phyloP scores from a whole-genome alignment of 2,797 vertebrate species.

The Valencia hispanica region DNA sequence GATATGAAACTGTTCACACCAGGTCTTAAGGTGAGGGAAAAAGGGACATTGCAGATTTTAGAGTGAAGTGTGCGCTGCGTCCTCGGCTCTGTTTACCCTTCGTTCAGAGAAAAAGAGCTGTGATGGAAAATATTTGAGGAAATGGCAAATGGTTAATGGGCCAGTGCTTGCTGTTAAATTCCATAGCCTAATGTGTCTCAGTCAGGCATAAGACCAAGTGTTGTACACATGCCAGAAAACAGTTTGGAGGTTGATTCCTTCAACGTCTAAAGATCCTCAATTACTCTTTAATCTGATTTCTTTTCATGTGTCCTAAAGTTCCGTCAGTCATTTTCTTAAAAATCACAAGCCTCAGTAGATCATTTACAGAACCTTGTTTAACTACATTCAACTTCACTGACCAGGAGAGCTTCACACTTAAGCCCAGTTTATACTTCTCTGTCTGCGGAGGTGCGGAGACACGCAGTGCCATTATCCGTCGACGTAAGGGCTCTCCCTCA shows the following conservation, averaged over 20 bases:
- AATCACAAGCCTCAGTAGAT: conserved; percentile 19
- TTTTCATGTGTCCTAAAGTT: conserved; percentile 9
- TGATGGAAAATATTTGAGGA: conserved; percentile 80
- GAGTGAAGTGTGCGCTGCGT: conserved; percentile 7
- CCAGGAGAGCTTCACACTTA: conserved; percentile 47
- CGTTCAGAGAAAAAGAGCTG: conserved; percentile 48
- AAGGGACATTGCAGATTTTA: conserved; percentile 7
- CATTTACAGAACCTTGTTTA: conserved; percentile 42
- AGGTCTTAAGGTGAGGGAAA: not conserved
- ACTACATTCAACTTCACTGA: conserved; percentile 39
- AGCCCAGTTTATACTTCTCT: too few species aligned
- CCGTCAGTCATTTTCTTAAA: conserved; percentile 10
- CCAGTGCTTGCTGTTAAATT: conserved; percentile 79
- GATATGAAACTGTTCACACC: conserved; percentile 1
- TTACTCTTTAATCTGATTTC: not conserved
- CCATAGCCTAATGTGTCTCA: conserved; percentile 80
- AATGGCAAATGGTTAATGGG: conserved; percentile 79
- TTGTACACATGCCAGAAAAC: conserved; percentile 70
- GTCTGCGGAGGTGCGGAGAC: too few species aligned
- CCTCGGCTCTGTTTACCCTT: conserved; percentile 14
- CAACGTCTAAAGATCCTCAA: not conserved
- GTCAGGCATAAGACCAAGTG: conserved; percentile 74
- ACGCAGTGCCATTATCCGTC: too few species aligned
- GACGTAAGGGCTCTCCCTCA: too few species aligned
- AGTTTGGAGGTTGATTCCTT: conserved; percentile 46